phyloP scores from a whole-genome alignment of 2,888 invertebrate genomes.

The Melieria picta region DNA sequence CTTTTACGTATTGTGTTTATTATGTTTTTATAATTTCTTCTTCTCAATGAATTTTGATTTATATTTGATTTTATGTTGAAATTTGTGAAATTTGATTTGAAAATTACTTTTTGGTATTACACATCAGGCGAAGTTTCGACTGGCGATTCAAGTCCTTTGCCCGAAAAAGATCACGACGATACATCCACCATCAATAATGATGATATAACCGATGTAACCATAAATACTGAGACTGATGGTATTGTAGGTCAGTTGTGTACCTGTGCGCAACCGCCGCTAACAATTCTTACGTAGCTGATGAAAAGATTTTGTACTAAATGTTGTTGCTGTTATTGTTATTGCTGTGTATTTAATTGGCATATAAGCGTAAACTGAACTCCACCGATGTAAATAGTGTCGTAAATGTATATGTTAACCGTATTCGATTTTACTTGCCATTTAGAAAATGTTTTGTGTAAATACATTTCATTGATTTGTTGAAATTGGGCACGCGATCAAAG shows the following conservation, averaged over 20 bases:
- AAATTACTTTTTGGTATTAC: slow-evolving; percentile 23
- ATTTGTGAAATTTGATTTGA: slow-evolving; percentile 26
- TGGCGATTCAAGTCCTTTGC: slow-evolving; percentile 65
- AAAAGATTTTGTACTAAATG: slow-evolving; percentile 8
- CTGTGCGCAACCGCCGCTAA: background rate
- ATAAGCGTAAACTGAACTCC: slow-evolving; percentile 7
- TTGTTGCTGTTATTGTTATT: slow-evolving; percentile 29
- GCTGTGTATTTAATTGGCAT: slow-evolving; percentile 19
- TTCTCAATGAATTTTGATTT: too few relatives aligned
- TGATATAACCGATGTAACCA: slow-evolving; percentile 61
- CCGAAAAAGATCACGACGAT: slow-evolving; percentile 63
- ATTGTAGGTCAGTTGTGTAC: slow-evolving; percentile 64
- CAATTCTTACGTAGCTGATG: too few relatives aligned
- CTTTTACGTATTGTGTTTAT: background rate
- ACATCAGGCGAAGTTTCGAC: slow-evolving; percentile 66
- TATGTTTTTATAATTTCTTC: too few relatives aligned
- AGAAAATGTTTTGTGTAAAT: too few relatives aligned
- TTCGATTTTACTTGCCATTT: too few relatives aligned
- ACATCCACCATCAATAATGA: slow-evolving; percentile 56
- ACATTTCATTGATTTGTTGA: too few relatives aligned
- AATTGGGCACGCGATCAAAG: too few relatives aligned
- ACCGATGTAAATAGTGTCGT: too few relatives aligned
- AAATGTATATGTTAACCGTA: too few relatives aligned
- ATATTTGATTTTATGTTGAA: slow-evolving; percentile 37
- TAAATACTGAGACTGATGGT: slow-evolving; percentile 59